phyloP scores from a whole-genome alignment of 2,888 invertebrate species.

The Crocallis elinguaria region DNA sequence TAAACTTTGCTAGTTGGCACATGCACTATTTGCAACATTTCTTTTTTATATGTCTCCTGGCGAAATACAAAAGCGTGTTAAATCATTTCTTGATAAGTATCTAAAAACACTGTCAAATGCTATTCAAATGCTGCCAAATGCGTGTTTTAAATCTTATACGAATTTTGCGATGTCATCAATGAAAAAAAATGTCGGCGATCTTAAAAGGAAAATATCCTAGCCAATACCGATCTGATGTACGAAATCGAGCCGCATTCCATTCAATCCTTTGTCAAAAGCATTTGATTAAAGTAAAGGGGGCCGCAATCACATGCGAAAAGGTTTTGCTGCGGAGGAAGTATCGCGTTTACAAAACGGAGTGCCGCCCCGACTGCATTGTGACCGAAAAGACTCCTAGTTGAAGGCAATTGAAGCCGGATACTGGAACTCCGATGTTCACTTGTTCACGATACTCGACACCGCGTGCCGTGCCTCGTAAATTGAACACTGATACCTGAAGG shows the following conservation, averaged over 20 bases:
- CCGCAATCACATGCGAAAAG: constrained; percentile 79
- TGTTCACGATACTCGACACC: constrained; percentile 65
- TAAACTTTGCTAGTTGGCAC: too few relatives aligned
- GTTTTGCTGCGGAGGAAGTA: constrained; percentile 80
- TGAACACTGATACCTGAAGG: constrained; percentile 58
- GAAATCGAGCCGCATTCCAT: constrained; percentile 77
- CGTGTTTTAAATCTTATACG: too few relatives aligned
- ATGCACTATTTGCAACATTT: too few relatives aligned
- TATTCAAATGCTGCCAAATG: too few relatives aligned
- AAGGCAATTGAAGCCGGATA: constrained; percentile 72
- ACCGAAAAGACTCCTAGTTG: constrained; percentile 59
- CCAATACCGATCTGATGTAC: constrained; percentile 77
- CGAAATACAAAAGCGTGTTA: too few relatives aligned
- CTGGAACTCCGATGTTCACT: constrained; percentile 59
- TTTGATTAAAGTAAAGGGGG: constrained; percentile 83
- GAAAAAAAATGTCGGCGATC: constrained; percentile 71
- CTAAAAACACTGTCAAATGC: too few relatives aligned
- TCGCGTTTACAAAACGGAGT: constrained; percentile 81
- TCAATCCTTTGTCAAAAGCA: constrained; percentile 82
- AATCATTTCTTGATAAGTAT: too few relatives aligned
- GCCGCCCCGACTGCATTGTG: constrained; percentile 82
- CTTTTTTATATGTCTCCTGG: too few relatives aligned
- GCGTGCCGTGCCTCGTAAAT: constrained; percentile 47
- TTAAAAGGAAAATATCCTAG: constrained; percentile 68
- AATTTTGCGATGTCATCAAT: constrained; percentile 52